phyloP scores from a whole-genome alignment of 1,140 invertebrate genomes.

The Procambarus virginalis region DNA sequence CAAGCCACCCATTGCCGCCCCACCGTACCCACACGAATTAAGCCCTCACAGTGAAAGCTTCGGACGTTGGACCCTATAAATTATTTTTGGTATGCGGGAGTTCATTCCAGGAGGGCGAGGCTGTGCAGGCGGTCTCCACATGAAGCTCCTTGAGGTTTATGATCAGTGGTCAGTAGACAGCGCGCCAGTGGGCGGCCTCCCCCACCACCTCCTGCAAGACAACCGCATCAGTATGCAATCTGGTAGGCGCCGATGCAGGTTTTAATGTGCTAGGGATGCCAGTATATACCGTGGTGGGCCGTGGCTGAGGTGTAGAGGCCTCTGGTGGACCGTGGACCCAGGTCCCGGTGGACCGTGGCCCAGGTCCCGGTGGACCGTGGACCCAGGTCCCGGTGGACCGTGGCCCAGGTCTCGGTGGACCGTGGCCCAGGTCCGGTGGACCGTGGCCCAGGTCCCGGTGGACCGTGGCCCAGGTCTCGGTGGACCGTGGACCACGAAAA shows the following conservation, averaged over 20 bases:
- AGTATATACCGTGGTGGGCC: slow-evolving; percentile 1
- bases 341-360: too few species aligned
- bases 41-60: slow-evolving; percentile 58
- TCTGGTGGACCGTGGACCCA: neutral
- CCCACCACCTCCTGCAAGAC: neutral
- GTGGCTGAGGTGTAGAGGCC: neutral
- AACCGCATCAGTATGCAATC: slow-evolving; percentile 31
- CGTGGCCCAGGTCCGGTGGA: neutral
- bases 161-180: neutral
- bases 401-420: neutral
- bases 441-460: too few species aligned
- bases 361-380: too few species aligned
- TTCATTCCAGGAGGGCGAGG: neutral
- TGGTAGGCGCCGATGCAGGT: slow-evolving; percentile 11
- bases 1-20: slow-evolving; percentile 52
- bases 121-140: neutral
- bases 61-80: slow-evolving; percentile 1
- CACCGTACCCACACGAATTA: slow-evolving; percentile 53
- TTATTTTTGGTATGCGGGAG: slow-evolving; percentile 34
- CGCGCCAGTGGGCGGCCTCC: neutral
- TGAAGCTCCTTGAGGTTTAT: neutral
- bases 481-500: too few species aligned
- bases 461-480: too few species aligned
- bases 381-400: too few species aligned
- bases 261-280: slow-evolving; percentile 22